Evolutionary conservation across 1,140 invertebrate genomes (phyloP).

Genomic region (Trichogramma pretiosum): DNA sequence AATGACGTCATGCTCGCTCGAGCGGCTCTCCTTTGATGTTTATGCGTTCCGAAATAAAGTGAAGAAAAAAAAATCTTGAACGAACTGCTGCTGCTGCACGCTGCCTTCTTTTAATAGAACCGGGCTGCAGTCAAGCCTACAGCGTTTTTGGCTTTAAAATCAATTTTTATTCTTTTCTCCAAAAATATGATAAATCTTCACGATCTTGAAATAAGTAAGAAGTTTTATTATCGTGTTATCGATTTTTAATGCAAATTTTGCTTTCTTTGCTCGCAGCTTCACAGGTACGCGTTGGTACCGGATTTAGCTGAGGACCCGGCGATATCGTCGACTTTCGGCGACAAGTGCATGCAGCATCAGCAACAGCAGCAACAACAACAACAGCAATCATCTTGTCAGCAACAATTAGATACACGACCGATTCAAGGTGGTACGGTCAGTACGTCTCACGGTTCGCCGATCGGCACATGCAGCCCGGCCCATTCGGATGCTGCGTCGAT

Average conservation of each 20-base stretch:
- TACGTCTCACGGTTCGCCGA: conserved; percentile 62
- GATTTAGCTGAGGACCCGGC: conserved; percentile 59
- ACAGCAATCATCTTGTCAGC: conserved; percentile 33
- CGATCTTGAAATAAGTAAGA: neutral
- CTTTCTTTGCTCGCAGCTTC: conserved; percentile 21
- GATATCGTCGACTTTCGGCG: conserved; percentile 60
- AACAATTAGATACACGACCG: conserved; percentile 49
- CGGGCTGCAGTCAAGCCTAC: neutral
- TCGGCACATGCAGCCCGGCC: conserved; percentile 45
- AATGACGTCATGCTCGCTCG: too few relatives aligned
- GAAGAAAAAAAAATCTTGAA: too few relatives aligned
- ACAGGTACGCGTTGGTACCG: conserved; percentile 33
- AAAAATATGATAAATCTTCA: neutral
- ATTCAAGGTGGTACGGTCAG: conserved; percentile 68
- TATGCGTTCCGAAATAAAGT: too few relatives aligned
- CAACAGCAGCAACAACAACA: conserved; percentile 26
- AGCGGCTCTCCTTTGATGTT: too few relatives aligned
- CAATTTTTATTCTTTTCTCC: neutral
- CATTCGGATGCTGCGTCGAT: conserved; percentile 38
- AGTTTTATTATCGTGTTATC: neutral
- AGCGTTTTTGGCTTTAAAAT: neutral
- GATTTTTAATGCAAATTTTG: neutral
- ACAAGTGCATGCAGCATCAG: conserved; percentile 43
- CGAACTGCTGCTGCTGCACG: neutral
- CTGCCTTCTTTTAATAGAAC: neutral